Percentiles rank a stretch among this genome's conserved stretches.
These are phyloP conservation scores for Ophioderma brevispina DNA, from an alignment of 35 echinoderm and acorn worm species.

Conservation along the genomic window DNA sequence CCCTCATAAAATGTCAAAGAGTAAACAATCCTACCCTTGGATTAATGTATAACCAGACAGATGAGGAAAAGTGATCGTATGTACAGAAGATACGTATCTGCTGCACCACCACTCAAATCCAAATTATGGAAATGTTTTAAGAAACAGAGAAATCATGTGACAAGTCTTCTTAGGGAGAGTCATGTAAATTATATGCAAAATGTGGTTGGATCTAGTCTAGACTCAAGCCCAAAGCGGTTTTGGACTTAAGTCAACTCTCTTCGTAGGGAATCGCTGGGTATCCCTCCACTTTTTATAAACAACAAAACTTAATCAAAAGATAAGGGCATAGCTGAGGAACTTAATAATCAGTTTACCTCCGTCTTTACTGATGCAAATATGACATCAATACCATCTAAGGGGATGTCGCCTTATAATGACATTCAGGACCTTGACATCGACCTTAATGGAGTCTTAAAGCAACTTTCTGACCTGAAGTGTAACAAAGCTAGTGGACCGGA, in stretches of 20 bases:
- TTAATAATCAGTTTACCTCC: background rate
- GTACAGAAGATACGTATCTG: too few species aligned
- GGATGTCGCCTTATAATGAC: background rate
- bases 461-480: too few species aligned
- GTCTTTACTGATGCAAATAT: background rate
- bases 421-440: background rate
- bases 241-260: background rate
- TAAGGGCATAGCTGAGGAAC: background rate
- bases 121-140: too few species aligned
- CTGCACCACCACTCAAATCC: too few species aligned
- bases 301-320: background rate
- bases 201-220: background rate
- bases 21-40: background rate
- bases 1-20: background rate
- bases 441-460: background rate
- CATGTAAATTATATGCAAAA: background rate
- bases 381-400: background rate
- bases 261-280: background rate
- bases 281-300: background rate
- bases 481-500: too few species aligned
- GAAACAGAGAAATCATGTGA: too few species aligned
- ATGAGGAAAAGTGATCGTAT: background rate
- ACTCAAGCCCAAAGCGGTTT: background rate
- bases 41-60: background rate
- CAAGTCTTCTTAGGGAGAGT: too few species aligned